Evolutionary conservation across 2,797 vertebrate genomes (phyloP), one percentile per base, ranked within the genome.

Genomic region (Threskiornis aethiopicus): DNA sequence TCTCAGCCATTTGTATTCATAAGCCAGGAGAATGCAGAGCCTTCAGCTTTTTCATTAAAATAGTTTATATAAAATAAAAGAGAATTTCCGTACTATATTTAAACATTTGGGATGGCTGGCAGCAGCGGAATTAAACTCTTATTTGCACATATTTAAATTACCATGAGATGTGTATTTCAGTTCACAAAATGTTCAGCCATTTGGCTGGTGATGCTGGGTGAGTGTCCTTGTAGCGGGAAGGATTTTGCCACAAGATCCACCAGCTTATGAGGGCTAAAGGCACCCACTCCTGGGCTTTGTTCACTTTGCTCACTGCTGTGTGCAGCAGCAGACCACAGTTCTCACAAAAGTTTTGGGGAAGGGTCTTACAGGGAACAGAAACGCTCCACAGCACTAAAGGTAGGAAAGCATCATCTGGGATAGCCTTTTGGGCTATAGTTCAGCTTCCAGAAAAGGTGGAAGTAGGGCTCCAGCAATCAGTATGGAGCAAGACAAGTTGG

Each of bases 61-160:
- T 69, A 79, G 28, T 92, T 95, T 89, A 41, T 85, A 75, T 59
- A 89, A 95, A 94, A 92, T 80, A 89, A 77, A 94, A 93, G 62
- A 76, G 65, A 89, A 49, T 87, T 96, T 89, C 35, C 0, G 0
- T 87, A n/a, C 87, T 95, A 58, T 96, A 85, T 96, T 96, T 91
- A 91, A 95, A 65, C 0, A 0, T 70, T 70, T 0, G 15, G 42
- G 78, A 58, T 83, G 77, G 67, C 76, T 96, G 94, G 90, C 92
- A 97, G 89, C 84, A 92, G 66, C 0, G 0, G 84, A 96, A 87
- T 94, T 71, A 84, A 75, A 81, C 79, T 75, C 84, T 65, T 91
- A 83, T 83, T 93, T 4, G 19, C 78, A 72, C 61, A 35, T 80
- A 71, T 85, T 96, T 95, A 83, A 92, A 57, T 77, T 90, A 83